Base-by-base conservation (phyloP, 2,888 invertebrate species). In the Lathronympha strigana region DNA sequence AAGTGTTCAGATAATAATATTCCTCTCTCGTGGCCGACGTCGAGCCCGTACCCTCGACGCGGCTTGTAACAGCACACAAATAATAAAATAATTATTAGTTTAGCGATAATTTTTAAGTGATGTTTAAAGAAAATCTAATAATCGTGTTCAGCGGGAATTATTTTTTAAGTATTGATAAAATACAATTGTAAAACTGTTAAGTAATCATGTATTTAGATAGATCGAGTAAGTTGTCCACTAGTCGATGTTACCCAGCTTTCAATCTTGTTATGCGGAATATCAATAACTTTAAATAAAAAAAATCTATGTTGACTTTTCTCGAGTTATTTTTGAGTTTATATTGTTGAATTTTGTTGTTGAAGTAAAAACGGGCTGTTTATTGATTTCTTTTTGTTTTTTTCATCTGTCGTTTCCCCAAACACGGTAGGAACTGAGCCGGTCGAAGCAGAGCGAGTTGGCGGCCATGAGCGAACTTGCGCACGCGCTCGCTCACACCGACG, bases 131-230 rank as follows among this genome's bases (percentile, higher is more conserved):
- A 82, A 82, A 79, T 78, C 77, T 80, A 78, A 81, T 84, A 85
- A 86, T 86, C 87, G 91, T 91, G 90, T 92, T 91, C 90, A 89
- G 84, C 82, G 87, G 88, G 85, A 85, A 83, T 88, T 88, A 89
- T 86, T 88, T 89, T 86, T 88, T 89, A 90, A 89, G 89, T 87
- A 88, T 80, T 82, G 77, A 82, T 82, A 79, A 79, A 80, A 76
- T 77, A 76, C 77, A 83, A 86, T 84, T 90, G 87, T 90, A 87
- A 88, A 88, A 89, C 88, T 88, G 87, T 88, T 91, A 89, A 88
- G 86, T 84, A 86, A 84, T 84, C 87, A 87, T 91, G 87, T 90
- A 90, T 86, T 81, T 88, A 89, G 85, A 84, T 90, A 89, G 88
- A 84, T 79, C 77, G 80, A 85, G 87, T 90, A 88, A 87, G 87